Percentiles rank a stretch among this genome's conserved stretches.
Conservation (phyloP, 2,888 invertebrate species). For the Limenitis arthemis region DNA sequence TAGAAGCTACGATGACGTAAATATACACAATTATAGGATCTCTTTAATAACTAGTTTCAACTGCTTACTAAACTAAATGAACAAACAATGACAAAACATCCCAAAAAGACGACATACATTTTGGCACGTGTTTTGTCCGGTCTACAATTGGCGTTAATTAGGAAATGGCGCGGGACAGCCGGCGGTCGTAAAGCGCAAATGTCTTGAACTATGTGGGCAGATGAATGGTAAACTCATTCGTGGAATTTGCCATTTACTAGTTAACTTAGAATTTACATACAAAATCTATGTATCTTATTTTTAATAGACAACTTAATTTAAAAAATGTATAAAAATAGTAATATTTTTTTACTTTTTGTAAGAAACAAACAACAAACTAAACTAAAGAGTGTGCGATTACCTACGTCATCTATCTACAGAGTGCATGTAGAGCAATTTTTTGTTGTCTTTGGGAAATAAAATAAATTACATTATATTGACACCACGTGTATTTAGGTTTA, state of each 20-base stretch:
- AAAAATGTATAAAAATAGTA: too few species aligned
- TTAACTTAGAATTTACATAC: neutral
- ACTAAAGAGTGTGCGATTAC: too few species aligned
- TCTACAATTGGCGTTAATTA: conserved; percentile 68
- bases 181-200: conserved; percentile 37
- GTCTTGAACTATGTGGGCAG: conserved; percentile 30
- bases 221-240: conserved; percentile 19
- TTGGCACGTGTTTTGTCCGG: conserved; percentile 70
- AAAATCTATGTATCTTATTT: neutral
- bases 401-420: too few species aligned
- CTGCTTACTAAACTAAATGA: conserved; percentile 12
- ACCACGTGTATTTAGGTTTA: too few species aligned
- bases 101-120: conserved; percentile 55
- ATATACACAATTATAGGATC: neutral
- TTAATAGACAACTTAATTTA: neutral
- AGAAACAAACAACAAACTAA: too few species aligned
- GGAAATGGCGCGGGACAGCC: conserved; percentile 61
- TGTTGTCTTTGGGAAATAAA: too few species aligned
- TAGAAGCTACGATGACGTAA: neutral
- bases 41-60: neutral
- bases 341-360: too few species aligned
- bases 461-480: too few species aligned
- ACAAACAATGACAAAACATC: conserved; percentile 19
- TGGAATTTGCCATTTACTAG: conserved; percentile 25
- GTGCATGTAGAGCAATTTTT: too few species aligned